These are phyloP conservation scores for Cremastinae sp. DNA, from an alignment of 2,888 invertebrate genomes.

Conservation along the genomic window DNA sequence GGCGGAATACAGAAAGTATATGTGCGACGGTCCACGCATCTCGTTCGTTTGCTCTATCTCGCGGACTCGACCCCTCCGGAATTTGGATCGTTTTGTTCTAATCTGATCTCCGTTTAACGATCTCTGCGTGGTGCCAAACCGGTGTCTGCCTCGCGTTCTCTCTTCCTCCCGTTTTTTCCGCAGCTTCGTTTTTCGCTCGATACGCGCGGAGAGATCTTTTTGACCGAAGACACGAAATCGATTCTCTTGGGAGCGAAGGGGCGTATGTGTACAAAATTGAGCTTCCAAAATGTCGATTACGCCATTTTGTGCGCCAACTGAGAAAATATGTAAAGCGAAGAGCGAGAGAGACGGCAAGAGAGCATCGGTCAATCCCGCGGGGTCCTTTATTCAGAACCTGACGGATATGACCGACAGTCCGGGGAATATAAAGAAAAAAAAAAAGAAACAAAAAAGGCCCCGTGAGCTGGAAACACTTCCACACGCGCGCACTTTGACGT, in stretches of 20 bases:
- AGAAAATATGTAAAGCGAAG: neutral
- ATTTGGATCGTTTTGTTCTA: slow-evolving; percentile 67
- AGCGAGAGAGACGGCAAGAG: slow-evolving; percentile 26
- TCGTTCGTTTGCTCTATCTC: slow-evolving; percentile 31
- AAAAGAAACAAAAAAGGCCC: slow-evolving; percentile 43
- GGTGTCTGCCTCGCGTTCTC: slow-evolving; percentile 50
- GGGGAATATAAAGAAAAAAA: slow-evolving; percentile 27
- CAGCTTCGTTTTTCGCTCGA: neutral
- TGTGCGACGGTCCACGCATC: slow-evolving; percentile 35
- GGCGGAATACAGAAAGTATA: neutral
- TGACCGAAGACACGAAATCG: slow-evolving; percentile 18
- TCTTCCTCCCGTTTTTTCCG: slow-evolving; percentile 24
- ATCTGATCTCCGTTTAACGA: slow-evolving; percentile 67
- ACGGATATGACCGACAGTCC: slow-evolving; percentile 54
- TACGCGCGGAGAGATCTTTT: slow-evolving; percentile 45
- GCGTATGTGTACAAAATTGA: slow-evolving; percentile 13
- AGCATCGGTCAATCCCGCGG: slow-evolving; percentile 47
- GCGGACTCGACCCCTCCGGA: slow-evolving; percentile 50
- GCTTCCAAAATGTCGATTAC: neutral
- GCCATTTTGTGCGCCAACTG: slow-evolving; percentile 9
- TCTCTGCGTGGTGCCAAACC: slow-evolving; percentile 66
- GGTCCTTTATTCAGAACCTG: slow-evolving; percentile 52
- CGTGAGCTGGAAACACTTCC: slow-evolving; percentile 27
- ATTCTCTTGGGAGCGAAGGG: neutral
- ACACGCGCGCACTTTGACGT: slow-evolving; percentile 7